Percentiles rank a stretch among this genome's conserved stretches.
phyloP scores from a whole-genome alignment of 2,113 vertebrate genomes.

The Callaeas wilsoni region DNA sequence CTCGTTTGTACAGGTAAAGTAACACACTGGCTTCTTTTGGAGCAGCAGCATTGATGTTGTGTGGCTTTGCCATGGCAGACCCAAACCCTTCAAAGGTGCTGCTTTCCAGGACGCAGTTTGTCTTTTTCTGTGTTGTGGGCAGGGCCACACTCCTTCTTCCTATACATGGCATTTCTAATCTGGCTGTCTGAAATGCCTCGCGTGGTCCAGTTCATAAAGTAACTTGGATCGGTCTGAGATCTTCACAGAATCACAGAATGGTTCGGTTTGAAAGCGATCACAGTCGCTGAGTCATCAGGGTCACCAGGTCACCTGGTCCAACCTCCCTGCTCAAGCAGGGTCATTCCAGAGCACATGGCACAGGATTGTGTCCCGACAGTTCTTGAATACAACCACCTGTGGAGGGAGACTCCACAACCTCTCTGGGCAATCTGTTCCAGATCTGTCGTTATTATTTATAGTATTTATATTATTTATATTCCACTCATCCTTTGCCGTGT shows the following conservation, averaged over 20 bases:
- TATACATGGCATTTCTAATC: rapidly evolving
- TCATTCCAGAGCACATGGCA: not conserved
- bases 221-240: not conserved
- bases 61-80: not conserved
- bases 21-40: not conserved
- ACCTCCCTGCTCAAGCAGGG: not conserved
- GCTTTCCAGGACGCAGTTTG: rapidly evolving
- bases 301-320: not conserved
- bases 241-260: not conserved
- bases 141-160: not conserved
- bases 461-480: not conserved
- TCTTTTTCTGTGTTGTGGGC: not conserved
- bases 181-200: not conserved
- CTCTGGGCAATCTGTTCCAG: not conserved
- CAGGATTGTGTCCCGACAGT: not conserved
- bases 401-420: not conserved
- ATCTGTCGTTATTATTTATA: no score
- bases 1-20: not conserved
- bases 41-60: rapidly evolving
- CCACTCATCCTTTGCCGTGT: not conserved
- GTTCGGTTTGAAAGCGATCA: not conserved
- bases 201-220: not conserved
- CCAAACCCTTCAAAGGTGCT: not conserved
- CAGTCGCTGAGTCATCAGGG: no score
- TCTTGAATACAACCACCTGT: not conserved